A percentile compares a stretch with the other conserved stretches of the same genome.
phyloP scores from a whole-genome alignment of 2,888 invertebrate species.

The Nesidiocoris tenuis region DNA sequence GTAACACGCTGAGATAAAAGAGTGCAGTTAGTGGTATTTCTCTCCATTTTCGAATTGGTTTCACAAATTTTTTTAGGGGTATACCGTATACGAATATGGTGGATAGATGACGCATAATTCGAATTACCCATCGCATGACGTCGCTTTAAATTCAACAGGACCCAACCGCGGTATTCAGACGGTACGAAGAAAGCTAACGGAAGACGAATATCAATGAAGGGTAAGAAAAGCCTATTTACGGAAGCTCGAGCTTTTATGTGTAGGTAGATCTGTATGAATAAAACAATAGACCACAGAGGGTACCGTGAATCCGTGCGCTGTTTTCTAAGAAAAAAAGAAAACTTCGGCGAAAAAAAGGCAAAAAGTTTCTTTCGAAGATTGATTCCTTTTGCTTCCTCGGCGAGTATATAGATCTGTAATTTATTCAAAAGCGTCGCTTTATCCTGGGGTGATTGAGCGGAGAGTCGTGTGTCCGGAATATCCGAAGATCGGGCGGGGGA shows the following conservation, averaged over 20 bases:
- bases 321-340: conserved; percentile 4
- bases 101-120: no score
- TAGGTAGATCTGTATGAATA: conserved; percentile 33
- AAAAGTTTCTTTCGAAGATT: conserved; percentile 43
- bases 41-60: no score
- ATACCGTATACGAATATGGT: no score
- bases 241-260: conserved; percentile 12
- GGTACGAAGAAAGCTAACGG: background rate
- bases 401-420: conserved; percentile 47
- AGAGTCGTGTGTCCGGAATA: background rate
- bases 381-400: conserved; percentile 39
- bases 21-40: no score
- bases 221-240: conserved; percentile 10
- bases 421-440: conserved; percentile 44
- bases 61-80: no score
- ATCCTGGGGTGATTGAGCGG: conserved; percentile 17
- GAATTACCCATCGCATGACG: background rate
- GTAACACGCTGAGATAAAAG: no score
- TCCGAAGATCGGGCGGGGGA: background rate
- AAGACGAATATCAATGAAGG: conserved; percentile 25
- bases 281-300: conserved; percentile 20
- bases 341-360: conserved; percentile 17
- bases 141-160: background rate
- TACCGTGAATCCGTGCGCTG: background rate
- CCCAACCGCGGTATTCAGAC: no score